phyloP scores from a whole-genome alignment of 2,113 vertebrate species.

The Delphinus delphis region DNA sequence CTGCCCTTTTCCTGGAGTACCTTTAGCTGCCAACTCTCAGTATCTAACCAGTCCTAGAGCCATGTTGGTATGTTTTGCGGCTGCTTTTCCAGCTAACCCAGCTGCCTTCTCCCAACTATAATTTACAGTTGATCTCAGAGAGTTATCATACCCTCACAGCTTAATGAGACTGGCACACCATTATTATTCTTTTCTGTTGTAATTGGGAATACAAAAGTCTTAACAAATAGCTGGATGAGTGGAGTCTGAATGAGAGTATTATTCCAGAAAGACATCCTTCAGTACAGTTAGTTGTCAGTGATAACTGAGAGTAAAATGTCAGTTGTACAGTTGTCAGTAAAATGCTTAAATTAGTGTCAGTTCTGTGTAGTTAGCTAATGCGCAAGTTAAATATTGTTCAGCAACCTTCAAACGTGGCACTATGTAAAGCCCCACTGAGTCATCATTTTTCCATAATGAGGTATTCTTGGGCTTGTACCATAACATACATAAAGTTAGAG shows the following conservation, averaged over 20 bases:
- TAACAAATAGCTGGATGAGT: conserved; percentile 58
- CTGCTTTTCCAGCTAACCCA: neutral
- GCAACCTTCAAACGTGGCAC: conserved; percentile 34
- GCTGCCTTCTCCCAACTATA: conserved; percentile 42
- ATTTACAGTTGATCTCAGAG: conserved; percentile 57
- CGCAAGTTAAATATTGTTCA: conserved; percentile 61
- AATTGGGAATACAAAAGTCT: conserved; percentile 65
- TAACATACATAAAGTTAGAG: conserved; percentile 2
- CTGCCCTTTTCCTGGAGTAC: neutral
- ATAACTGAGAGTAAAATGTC: too few species aligned
- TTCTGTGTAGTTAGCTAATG: conserved; percentile 68
- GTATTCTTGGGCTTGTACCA: conserved; percentile 40
- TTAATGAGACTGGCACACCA: conserved; percentile 52
- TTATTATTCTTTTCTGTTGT: conserved; percentile 47
- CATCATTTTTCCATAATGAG: conserved; percentile 64
- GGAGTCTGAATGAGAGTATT: conserved; percentile 55
- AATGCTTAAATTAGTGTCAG: conserved; percentile 67
- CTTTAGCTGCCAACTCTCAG: neutral
- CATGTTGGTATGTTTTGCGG: neutral
- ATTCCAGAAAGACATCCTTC: conserved; percentile 62
- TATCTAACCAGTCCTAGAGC: neutral
- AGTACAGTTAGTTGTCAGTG: conserved; percentile 59
- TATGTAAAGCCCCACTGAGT: conserved; percentile 52
- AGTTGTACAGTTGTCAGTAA: neutral
- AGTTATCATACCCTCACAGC: conserved; percentile 42